These are phyloP conservation scores for Zoanthus sansibaricus DNA, from an alignment of 92 coral and sea anemone genomes.

Conservation along the genomic window DNA sequence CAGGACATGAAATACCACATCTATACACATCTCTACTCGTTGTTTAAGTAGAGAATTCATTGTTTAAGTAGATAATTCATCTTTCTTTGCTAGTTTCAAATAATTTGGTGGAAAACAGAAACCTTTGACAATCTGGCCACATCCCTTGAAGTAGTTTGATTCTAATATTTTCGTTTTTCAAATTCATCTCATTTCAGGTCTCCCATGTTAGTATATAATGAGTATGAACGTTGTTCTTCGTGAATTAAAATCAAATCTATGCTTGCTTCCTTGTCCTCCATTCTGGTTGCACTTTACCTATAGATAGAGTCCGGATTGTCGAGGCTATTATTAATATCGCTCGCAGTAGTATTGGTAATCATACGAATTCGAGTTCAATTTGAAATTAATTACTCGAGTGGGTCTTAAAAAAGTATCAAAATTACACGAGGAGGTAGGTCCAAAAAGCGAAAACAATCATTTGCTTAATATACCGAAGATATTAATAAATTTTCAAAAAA, in stretches of 20 bases:
- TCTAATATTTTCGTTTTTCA: too few species aligned
- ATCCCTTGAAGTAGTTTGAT: not conserved
- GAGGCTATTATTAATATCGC: not conserved
- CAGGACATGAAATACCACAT: constrained; percentile 4
- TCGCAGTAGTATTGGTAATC: not conserved
- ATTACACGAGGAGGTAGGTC: too few species aligned
- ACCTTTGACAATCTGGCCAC: not conserved
- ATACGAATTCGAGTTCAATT: too few species aligned
- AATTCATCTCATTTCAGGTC: not conserved
- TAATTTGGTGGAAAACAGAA: not conserved
- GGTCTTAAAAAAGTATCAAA: too few species aligned
- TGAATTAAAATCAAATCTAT: not conserved
- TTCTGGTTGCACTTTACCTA: not conserved
- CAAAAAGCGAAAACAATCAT: too few species aligned
- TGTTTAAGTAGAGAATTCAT: too few species aligned
- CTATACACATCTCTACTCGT: not conserved
- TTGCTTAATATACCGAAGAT: too few species aligned
- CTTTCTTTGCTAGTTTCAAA: not conserved
- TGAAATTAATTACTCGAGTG: too few species aligned
- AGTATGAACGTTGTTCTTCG: not conserved
- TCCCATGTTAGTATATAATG: not conserved
- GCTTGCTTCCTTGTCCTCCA: not conserved
- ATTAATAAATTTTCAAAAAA: too few species aligned
- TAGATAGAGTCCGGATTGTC: not conserved
- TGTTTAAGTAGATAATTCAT: too few species aligned